Conservation (phyloP, 2,113 vertebrate genomes). For the Puffinus mauretanicus region DNA sequence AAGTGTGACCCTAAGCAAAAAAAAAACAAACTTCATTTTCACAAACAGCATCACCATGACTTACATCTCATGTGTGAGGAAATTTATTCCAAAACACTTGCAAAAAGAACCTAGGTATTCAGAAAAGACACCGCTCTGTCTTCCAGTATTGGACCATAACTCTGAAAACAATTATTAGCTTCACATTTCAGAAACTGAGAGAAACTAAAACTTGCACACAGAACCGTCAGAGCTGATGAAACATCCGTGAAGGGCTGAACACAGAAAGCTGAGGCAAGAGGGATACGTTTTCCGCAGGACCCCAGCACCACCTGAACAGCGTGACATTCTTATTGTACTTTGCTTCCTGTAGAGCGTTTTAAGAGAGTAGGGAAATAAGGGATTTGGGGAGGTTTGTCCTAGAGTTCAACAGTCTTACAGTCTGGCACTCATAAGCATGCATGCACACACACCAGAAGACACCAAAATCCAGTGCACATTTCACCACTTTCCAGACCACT, state of each 20-base stretch:
- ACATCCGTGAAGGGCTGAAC: neutral
- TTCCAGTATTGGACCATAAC: neutral
- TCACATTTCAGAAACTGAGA: neutral
- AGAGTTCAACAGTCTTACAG: neutral
- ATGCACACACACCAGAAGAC: neutral
- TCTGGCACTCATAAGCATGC: neutral
- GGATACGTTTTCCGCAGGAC: neutral
- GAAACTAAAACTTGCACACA: neutral
- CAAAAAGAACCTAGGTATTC: neutral
- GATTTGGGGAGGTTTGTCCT: neutral
- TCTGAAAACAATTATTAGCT: neutral
- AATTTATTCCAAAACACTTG: neutral
- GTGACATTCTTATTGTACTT: fast-evolving
- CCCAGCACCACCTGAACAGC: neutral
- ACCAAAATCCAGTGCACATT: neutral
- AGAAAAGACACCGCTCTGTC: neutral
- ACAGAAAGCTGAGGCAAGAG: neutral
- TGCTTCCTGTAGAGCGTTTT: neutral
- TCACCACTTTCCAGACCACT: neutral
- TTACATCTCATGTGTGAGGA: neutral
- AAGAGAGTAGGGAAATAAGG: neutral
- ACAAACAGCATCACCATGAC: neutral
- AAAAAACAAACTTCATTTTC: neutral
- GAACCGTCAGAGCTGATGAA: neutral
- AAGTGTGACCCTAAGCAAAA: neutral